Conservation (phyloP, 1,140 invertebrate genomes). For the Calephelis virginiensis region DNA sequence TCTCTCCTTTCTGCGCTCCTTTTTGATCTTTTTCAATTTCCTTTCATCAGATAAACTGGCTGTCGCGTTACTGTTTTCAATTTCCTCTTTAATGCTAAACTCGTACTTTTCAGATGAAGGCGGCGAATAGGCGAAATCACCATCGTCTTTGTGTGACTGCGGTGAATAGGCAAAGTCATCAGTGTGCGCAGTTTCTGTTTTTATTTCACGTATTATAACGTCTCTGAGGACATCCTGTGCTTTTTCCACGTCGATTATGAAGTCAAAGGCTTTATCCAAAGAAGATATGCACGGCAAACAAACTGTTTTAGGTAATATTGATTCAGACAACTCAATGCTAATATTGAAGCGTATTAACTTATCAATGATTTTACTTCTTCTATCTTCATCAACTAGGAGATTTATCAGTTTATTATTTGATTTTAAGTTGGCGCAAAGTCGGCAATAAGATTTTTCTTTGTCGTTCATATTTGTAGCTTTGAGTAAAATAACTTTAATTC, state of each 20-base stretch:
- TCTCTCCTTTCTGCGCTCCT: constrained; percentile 11
- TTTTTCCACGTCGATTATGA: constrained; percentile 44
- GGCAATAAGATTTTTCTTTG: constrained; percentile 40
- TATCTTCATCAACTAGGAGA: constrained; percentile 36
- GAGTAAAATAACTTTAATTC: background rate
- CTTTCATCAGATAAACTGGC: background rate
- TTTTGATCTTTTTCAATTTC: constrained; percentile 18
- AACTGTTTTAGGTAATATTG: constrained; percentile 46
- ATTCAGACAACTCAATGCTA: constrained; percentile 28
- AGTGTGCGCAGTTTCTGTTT: constrained; percentile 24
- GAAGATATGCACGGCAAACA: constrained; percentile 51
- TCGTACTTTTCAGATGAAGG: constrained; percentile 18
- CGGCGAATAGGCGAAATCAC: constrained; percentile 13
- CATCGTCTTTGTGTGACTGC: constrained; percentile 7
- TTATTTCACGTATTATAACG: constrained; percentile 29
- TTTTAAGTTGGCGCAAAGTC: constrained; percentile 50
- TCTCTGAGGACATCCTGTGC: constrained; percentile 44
- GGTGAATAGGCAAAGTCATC: constrained; percentile 15
- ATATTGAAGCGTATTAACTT: constrained; percentile 39
- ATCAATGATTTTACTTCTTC: constrained; percentile 37
- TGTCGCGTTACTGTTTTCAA: constrained; percentile 12
- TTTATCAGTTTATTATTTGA: constrained; percentile 44
- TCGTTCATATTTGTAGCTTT: constrained; percentile 30
- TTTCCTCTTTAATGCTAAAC: constrained; percentile 22
- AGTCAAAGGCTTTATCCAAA: constrained; percentile 50